Base-by-base conservation (phyloP, 1,140 invertebrate species). In the Holotrichia oblita region DNA sequence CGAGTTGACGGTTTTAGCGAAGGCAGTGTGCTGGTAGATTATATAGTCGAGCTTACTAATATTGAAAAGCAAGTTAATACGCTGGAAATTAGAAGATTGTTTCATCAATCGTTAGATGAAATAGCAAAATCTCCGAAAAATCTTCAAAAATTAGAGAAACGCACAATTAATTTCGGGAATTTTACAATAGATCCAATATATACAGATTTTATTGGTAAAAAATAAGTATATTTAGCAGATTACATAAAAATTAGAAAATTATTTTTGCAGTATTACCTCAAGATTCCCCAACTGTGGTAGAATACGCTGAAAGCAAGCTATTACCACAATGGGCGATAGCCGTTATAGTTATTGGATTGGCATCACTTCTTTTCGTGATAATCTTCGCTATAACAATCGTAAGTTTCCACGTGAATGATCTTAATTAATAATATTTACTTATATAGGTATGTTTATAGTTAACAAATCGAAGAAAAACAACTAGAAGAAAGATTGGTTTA, bases 171-270 rank as follows among this genome's bases (percentile, higher is more conserved):
- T 24, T 34, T 69, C 6, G 61, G 61, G 24, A 69, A 69, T 34
- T 69, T 69, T 34, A 69, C 61, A 7, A 69, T 69, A 8, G 61
- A 69, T 69, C 61, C 61, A 9, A 10, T 69, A 22, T 69, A 69
- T 27, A 69, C 61, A 27, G 61, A 69, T 69, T 69, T 69, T 22
- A 69, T 69, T n/a, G 61, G 61, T 69, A 69, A 20, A 12, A 17
- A 69, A 27, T 27, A 9, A 0, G 10, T 22, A 61, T 61, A 12
- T 69, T 34, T 69, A 9, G 20, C 22, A 3, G 7, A 69, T 34
- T 12, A 9, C 9, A 27, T 14, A 34, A 3, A 0, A 34, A 9
- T 69, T 0, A 64, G 4, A 3, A n/a, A 10, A 17, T 64, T 64
- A 3, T 22, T 14, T 69, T 69, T 69, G 6, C 22, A 69, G 61